A percentile compares a stretch with the other conserved stretches of the same genome.
Evolutionary conservation across 2,888 invertebrate genomes (phyloP).

Genomic region (Pediacus dermestoides): DNA sequence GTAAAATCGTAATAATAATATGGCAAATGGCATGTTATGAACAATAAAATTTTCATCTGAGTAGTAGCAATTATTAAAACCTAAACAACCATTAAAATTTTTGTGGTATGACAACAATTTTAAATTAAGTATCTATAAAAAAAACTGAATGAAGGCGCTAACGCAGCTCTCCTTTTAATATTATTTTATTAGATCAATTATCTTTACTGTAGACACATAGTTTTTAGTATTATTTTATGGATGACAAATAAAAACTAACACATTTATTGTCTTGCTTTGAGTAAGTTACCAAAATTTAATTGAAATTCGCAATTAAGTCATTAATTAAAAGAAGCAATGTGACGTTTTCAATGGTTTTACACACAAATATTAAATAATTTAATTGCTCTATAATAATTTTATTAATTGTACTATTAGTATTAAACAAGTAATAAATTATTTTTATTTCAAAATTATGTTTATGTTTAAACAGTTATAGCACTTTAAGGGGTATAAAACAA

Average conservation of each 20-base stretch:
- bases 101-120: slow-evolving; percentile 10
- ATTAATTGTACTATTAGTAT: slow-evolving; percentile 10
- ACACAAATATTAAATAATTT: slow-evolving; percentile 9
- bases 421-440: slow-evolving; percentile 11
- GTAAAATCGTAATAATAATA: slow-evolving; percentile 15
- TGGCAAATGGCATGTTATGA: slow-evolving; percentile 14
- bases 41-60: slow-evolving; percentile 18
- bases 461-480: too few relatives aligned
- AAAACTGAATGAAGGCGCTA: slow-evolving; percentile 10
- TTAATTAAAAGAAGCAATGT: too few relatives aligned
- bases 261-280: too few relatives aligned
- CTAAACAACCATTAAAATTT: slow-evolving; percentile 12
- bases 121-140: slow-evolving; percentile 9
- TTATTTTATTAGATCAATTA: slow-evolving; percentile 8
- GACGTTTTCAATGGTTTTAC: neutral
- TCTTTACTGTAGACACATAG: too few relatives aligned
- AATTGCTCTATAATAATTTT: slow-evolving; percentile 13
- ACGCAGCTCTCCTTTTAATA: slow-evolving; percentile 4
- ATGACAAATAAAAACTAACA: neutral
- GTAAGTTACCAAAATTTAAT: too few relatives aligned
- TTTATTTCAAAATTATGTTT: too few relatives aligned
- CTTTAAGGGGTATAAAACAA: too few relatives aligned
- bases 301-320: too few relatives aligned
- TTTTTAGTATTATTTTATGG: too few relatives aligned
- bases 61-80: slow-evolving; percentile 15